Conservation (phyloP, 2,113 vertebrate species). For the Tragelaphus strepsiceros region DNA sequence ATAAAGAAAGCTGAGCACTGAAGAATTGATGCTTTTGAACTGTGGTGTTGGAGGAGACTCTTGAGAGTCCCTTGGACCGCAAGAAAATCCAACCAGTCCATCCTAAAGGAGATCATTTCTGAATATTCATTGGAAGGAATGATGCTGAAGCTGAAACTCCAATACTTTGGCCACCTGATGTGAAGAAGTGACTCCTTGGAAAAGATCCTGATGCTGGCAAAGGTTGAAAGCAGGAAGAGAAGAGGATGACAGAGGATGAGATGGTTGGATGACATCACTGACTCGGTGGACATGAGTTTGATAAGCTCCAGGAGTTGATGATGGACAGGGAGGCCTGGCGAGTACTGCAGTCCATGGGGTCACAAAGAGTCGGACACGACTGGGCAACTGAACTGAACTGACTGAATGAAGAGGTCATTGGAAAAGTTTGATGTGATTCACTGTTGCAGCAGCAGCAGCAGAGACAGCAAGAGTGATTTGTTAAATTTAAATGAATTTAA, state of each 20-base stretch:
- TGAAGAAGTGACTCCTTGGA: not conserved
- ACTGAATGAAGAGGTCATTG: not conserved
- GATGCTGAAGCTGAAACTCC: not conserved
- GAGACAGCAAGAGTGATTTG: not conserved
- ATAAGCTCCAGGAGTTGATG: not conserved
- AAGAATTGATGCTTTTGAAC: not conserved
- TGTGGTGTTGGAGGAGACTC: not conserved
- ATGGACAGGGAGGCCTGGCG: not conserved
- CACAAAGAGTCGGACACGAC: fast-evolving
- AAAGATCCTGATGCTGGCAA: not conserved
- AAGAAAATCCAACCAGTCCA: not conserved
- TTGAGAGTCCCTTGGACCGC: not conserved
- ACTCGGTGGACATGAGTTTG: not conserved
- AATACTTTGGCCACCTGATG: not conserved
- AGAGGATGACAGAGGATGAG: not conserved
- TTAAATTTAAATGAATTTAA: not conserved
- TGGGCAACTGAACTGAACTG: not conserved
- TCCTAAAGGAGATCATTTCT: not conserved
- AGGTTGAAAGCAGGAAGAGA: not conserved
- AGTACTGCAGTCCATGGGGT: not conserved
- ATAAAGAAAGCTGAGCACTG: not conserved
- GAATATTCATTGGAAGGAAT: not conserved
- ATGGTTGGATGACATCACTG: not conserved
- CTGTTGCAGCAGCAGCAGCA: too few species aligned
- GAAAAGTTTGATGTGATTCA: not conserved